Conservation (phyloP, 2,797 vertebrate species). For the Pteropus rufus region DNA sequence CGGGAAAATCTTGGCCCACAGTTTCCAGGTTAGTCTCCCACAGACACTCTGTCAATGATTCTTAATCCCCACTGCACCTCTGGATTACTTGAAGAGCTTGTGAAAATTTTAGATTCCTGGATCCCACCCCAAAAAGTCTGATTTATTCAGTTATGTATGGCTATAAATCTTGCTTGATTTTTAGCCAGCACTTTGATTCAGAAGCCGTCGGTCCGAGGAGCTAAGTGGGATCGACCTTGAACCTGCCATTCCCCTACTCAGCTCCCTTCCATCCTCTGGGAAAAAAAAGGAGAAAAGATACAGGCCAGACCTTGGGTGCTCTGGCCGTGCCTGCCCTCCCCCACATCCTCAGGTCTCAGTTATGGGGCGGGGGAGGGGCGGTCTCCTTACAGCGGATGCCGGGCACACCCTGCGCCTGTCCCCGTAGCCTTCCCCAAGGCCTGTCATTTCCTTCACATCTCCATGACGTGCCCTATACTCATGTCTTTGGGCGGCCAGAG, state of each 20-base stretch:
- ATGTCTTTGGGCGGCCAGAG: rapidly evolving
- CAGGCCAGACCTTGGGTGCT: not conserved
- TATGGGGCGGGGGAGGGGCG: no score
- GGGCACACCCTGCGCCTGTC: no score
- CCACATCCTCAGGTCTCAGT: not conserved
- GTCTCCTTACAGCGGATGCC: no score
- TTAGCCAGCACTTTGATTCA: not conserved
- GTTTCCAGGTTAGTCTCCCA: not conserved
- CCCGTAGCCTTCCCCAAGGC: not conserved
- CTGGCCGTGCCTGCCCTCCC: no score
- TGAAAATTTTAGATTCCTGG: not conserved
- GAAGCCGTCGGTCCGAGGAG: not conserved
- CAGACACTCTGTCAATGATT: not conserved
- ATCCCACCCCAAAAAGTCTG: constrained; percentile 5
- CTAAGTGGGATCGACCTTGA: not conserved
- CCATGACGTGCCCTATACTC: rapidly evolving
- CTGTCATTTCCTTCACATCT: not conserved
- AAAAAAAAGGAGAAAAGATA: not conserved
- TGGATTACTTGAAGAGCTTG: not conserved
- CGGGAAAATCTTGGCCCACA: not conserved
- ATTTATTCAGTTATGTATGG: not conserved
- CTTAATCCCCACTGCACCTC: not conserved
- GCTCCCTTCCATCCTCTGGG: not conserved
- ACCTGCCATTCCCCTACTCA: rapidly evolving
- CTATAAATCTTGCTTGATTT: not conserved